Base-by-base conservation (phyloP, 2,888 invertebrate genomes). In the Calameuta pallipes region DNA sequence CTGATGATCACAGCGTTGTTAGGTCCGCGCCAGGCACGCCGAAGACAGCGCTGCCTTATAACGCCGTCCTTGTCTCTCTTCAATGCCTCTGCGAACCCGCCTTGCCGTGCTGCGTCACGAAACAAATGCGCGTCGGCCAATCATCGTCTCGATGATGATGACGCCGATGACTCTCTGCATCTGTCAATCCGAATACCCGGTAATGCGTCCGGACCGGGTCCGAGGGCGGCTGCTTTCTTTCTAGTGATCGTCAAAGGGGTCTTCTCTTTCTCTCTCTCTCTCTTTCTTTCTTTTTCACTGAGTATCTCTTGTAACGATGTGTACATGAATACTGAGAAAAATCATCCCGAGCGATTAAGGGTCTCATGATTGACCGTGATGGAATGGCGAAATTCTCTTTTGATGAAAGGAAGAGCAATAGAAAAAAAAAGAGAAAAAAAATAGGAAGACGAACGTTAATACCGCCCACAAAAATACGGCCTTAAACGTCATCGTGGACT, bases 51-150 rank as follows among this genome's bases (percentile, higher is more conserved):
- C 74, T 31, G 69, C 56, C 74, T 56, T 31, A 70, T 78, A 78
- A 79, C 78, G 75, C 79, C 80, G 80, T 23, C 56, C 23, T 9
- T 56, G 23, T 56, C 23, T 56, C 56, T 56, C 56, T 23, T 9
- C 77, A 77, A 76, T 82, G 75, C 75, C 79, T 83, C 77, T 76
- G 79, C 71, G 71, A 69, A 34, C 56, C 41, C 75, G 78, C 74
- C 73, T 82, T 80, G 79, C 84, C 83, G 70, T 90, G 91, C 91
- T 91, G 89, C 89, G 91, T 91, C 91, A 91, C 87, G 90, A 88
- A 90, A 90, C 90, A 89, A 90, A 91, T 90, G 90, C 88, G 83
- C 87, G 84, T 85, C 85, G 85, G 84, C 87, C 89, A 87, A 89
- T 89, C 88, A 88, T 88, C 87, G 82, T 86, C 80, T 82, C 82